A percentile compares a stretch with the other conserved stretches of the same genome.
phyloP scores from a whole-genome alignment of 1,140 invertebrate genomes.

The Theocolax elegans region DNA sequence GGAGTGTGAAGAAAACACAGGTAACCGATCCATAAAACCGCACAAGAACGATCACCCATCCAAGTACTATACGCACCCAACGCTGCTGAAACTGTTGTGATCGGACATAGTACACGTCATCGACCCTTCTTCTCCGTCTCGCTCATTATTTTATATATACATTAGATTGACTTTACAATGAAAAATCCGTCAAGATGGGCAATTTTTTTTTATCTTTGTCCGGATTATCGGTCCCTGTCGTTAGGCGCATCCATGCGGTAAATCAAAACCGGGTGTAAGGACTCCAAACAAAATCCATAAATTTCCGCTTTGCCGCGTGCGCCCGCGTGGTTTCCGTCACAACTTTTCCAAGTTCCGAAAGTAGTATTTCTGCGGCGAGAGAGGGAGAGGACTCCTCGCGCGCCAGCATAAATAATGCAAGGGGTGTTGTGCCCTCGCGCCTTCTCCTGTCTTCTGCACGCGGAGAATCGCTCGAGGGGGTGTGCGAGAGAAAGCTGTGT shows the following conservation, averaged over 20 bases:
- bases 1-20: no score
- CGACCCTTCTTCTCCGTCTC: no score
- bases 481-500: neutral
- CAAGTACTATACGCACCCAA: no score
- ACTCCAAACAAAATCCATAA: conserved; percentile 63
- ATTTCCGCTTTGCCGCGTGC: conserved; percentile 54
- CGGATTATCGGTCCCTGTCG: conserved; percentile 2
- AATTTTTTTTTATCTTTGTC: no score
- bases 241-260: conserved; percentile 45
- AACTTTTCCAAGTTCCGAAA: conserved; percentile 59
- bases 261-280: conserved; percentile 53
- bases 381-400: conserved; percentile 27
- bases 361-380: conserved; percentile 53
- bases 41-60: no score
- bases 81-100: no score
- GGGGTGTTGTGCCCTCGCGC: conserved; percentile 9
- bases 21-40: no score
- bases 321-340: conserved; percentile 57
- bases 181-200: no score
- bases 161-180: no score
- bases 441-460: neutral
- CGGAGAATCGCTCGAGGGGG: neutral
- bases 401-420: conserved; percentile 54
- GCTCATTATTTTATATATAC: no score
- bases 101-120: no score